Evolutionary conservation across 2,797 vertebrate genomes (phyloP).

Genomic region (Eospalax fontanierii): DNA sequence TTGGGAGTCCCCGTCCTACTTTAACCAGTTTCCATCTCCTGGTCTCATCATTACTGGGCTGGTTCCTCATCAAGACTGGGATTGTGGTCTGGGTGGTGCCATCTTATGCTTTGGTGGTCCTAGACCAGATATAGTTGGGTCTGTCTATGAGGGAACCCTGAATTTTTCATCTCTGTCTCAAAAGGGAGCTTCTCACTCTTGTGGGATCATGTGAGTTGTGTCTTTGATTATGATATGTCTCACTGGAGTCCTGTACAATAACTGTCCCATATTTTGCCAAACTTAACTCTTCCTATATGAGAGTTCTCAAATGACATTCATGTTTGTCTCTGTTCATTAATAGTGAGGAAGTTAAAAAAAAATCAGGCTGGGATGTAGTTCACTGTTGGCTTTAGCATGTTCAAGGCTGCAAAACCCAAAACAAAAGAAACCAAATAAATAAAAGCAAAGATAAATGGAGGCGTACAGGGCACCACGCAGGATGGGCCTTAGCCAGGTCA

Average conservation of each 20-base stretch:
- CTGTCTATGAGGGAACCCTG: neutral
- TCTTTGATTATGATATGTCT: neutral
- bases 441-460: neutral
- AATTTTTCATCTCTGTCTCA: neutral
- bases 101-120: neutral
- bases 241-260: neutral
- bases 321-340: neutral
- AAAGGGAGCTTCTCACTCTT: neutral
- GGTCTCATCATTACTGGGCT: neutral
- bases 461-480: too few species aligned
- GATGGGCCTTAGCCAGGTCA: too few species aligned
- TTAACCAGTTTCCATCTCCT: too few species aligned
- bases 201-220: neutral
- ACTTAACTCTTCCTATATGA: neutral
- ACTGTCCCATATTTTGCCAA: neutral
- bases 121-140: too few species aligned
- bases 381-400: too few species aligned
- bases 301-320: neutral
- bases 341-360: neutral
- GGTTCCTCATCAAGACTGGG: neutral
- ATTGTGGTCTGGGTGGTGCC: neutral
- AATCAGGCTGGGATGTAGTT: too few species aligned
- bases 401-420: too few species aligned
- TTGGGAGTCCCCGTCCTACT: too few species aligned
- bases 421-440: neutral